Evolutionary conservation across 2,888 invertebrate species (phyloP).

Genomic region (Agonum fuliginosum): DNA sequence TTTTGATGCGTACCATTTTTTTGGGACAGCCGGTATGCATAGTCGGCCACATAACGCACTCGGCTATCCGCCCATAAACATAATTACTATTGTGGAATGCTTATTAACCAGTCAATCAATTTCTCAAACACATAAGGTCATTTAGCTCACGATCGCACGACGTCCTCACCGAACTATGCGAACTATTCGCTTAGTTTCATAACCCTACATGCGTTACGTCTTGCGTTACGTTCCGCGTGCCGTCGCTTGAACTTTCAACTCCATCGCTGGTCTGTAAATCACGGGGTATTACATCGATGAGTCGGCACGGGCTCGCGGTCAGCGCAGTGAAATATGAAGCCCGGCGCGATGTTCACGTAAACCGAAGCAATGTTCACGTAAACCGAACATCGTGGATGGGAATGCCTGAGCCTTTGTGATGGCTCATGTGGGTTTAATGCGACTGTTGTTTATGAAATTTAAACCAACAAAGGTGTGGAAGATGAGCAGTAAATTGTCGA

Average conservation of each 20-base stretch:
- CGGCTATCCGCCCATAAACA: neutral
- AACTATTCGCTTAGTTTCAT: slow-evolving; percentile 15
- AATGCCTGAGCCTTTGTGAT: neutral
- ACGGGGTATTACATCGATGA: slow-evolving; percentile 21
- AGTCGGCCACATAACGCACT: too few species aligned
- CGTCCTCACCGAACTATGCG: neutral
- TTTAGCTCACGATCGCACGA: neutral
- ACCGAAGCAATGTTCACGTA: neutral
- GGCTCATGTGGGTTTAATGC: neutral
- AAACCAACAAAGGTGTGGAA: slow-evolving; percentile 9
- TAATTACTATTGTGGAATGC: too few species aligned
- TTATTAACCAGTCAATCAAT: too few species aligned
- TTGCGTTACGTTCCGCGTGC: slow-evolving; percentile 6
- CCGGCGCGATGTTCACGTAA: neutral
- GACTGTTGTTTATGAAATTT: slow-evolving; percentile 4
- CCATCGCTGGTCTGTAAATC: slow-evolving; percentile 14
- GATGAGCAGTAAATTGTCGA: neutral
- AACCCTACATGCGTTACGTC: slow-evolving; percentile 25
- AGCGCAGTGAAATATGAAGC: neutral
- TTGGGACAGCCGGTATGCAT: neutral
- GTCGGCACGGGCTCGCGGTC: neutral
- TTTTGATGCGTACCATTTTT: too few species aligned
- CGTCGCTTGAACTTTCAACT: slow-evolving; percentile 22
- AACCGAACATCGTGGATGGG: too few species aligned
- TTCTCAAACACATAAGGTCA: slow-evolving; percentile 17